A percentile compares a stretch with the other conserved stretches of the same genome.
Conservation (phyloP, 1,140 invertebrate species). For the Cherax quadricarinatus region DNA sequence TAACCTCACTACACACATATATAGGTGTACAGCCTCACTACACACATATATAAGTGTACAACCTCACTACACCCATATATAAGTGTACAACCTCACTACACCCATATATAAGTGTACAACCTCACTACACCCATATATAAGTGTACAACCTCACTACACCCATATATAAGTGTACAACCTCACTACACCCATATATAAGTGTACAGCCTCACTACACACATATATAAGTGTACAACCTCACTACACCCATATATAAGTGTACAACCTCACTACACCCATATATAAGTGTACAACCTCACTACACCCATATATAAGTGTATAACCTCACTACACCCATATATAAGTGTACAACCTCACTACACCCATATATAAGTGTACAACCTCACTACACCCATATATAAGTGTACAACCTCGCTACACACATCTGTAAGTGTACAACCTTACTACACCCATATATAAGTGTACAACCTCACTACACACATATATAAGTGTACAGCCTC, state of each 20-base stretch:
- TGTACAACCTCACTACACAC: neutral
- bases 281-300: neutral
- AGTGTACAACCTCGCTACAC: neutral
- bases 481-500: conserved; percentile 2
- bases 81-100: conserved; percentile 22
- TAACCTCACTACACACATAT: conserved; percentile 35
- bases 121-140: conserved; percentile 38
- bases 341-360: conserved; percentile 5
- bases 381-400: conserved; percentile 21
- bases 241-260: neutral
- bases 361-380: conserved; percentile 36
- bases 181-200: conserved; percentile 4
- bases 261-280: neutral
- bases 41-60: neutral
- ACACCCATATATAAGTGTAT: neutral
- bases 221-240: neutral
- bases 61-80: conserved; percentile 18
- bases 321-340: conserved; percentile 50
- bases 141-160: neutral
- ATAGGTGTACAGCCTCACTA: conserved; percentile 15
- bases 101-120: neutral
- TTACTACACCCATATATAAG: conserved; percentile 21
- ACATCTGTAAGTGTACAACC: neutral
- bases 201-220: neutral
- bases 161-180: no score